phyloP scores from a whole-genome alignment of 2,113 vertebrate genomes.

The Tyto alba region DNA sequence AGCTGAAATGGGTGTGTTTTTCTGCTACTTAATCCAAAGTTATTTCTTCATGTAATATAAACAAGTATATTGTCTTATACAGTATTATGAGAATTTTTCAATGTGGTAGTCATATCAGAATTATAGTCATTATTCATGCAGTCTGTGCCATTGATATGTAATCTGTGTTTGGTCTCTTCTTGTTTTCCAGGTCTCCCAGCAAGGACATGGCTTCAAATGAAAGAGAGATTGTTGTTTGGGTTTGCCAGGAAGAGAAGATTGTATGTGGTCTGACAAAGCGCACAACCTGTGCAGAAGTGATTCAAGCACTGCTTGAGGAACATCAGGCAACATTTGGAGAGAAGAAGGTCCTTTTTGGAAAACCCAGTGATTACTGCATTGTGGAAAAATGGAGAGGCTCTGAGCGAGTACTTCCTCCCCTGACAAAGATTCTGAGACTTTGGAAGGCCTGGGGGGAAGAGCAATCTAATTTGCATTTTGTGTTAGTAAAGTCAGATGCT shows the following conservation, averaged over 20 bases:
- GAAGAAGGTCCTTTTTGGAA: conserved; percentile 81
- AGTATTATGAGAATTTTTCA: neutral
- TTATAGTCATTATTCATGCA: neutral
- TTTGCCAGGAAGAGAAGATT: conserved; percentile 92
- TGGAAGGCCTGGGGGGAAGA: conserved; percentile 96
- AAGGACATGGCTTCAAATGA: conserved; percentile 78
- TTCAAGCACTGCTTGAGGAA: conserved; percentile 91
- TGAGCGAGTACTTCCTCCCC: conserved; percentile 85
- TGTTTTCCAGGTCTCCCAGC: conserved; percentile 75
- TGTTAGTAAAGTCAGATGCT: conserved; percentile 85
- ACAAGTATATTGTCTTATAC: neutral
- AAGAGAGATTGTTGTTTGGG: conserved; percentile 90
- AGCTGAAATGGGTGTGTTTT: neutral
- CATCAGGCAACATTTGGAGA: conserved; percentile 80
- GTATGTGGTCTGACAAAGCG: conserved; percentile 91
- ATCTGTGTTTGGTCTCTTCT: neutral
- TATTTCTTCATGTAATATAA: neutral
- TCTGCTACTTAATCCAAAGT: neutral
- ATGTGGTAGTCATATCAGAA: neutral
- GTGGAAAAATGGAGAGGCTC: conserved; percentile 93
- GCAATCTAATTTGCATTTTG: conserved; percentile 84
- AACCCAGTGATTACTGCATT: conserved; percentile 88
- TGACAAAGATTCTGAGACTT: conserved; percentile 89
- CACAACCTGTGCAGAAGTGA: conserved; percentile 88
- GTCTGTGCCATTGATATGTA: neutral